Percentiles rank a stretch among this genome's conserved stretches.
phyloP scores from a whole-genome alignment of 2,113 vertebrate genomes.

The Paracanthobrama guichenoti region DNA sequence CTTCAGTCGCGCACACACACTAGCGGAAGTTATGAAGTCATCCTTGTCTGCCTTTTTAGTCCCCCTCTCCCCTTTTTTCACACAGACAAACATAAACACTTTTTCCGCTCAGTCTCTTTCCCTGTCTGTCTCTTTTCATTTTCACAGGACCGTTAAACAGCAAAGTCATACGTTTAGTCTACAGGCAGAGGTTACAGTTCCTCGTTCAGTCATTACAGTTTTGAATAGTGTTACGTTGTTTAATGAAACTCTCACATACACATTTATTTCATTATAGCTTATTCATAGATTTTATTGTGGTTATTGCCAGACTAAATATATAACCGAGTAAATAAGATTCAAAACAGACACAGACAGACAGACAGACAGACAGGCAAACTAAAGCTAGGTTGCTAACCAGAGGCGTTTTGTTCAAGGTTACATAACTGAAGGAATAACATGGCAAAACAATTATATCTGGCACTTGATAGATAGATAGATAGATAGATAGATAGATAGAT shows the following conservation, averaged over 20 bases:
- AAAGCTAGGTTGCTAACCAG: too few species aligned
- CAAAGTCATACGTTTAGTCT: conserved; percentile 31
- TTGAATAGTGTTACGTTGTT: neutral
- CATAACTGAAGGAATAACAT: too few species aligned
- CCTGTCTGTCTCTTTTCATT: conserved; percentile 1
- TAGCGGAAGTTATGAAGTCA: conserved; percentile 72
- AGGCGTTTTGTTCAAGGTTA: too few species aligned
- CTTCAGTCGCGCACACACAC: conserved; percentile 38
- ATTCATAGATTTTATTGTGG: too few species aligned
- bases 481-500: neutral
- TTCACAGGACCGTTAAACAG: neutral
- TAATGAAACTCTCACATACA: neutral
- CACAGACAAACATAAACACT: conserved; percentile 41
- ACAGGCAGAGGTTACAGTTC: neutral
- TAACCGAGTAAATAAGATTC: too few species aligned
- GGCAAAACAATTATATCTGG: too few species aligned
- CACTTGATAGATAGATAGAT: too few species aligned
- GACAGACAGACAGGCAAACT: too few species aligned
- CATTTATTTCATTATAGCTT: neutral
- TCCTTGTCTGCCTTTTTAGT: conserved; percentile 64
- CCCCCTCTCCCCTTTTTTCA: conserved; percentile 25
- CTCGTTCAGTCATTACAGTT: neutral
- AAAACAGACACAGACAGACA: neutral
- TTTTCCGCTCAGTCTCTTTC: neutral
- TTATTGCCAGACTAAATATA: too few species aligned